Evolutionary conservation across 2,888 invertebrate genomes (phyloP).

Genomic region (Colletes collaris): DNA sequence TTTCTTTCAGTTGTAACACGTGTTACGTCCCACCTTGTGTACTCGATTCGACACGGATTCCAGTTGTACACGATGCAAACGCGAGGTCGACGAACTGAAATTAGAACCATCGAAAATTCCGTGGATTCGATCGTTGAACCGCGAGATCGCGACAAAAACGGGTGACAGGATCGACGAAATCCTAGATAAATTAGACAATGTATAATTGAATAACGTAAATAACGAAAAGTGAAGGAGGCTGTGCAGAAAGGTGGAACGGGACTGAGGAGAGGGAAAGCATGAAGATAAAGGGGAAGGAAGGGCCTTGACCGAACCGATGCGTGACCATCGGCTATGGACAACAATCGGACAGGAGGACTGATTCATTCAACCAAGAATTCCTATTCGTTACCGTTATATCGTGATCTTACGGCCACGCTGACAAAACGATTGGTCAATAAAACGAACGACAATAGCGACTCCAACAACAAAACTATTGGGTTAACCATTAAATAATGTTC

Average conservation of each 20-base stretch:
- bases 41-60: no score
- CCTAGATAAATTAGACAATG: constrained; percentile 22
- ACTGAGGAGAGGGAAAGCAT: constrained; percentile 42
- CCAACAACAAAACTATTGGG: no score
- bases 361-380: constrained; percentile 77
- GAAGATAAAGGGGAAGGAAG: constrained; percentile 57
- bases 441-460: neutral
- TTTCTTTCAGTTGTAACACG: no score
- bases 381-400: constrained; percentile 64
- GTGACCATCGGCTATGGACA: constrained; percentile 72
- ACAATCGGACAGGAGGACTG: constrained; percentile 69
- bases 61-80: no score
- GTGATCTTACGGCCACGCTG: constrained; percentile 36
- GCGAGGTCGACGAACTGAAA: no score
- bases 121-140: constrained; percentile 1
- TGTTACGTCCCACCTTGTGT: no score
- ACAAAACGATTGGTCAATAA: constrained; percentile 37
- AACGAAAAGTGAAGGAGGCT: constrained; percentile 50
- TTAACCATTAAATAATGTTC: no score
- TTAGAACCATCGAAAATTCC: neutral
- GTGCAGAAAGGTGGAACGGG: constrained; percentile 12
- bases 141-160: neutral
- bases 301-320: constrained; percentile 74
- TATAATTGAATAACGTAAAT: constrained; percentile 52
- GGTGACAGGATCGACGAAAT: constrained; percentile 34